Evolutionary conservation across 2,113 vertebrate species (phyloP), one percentile per base, ranked within the genome.

Genomic region (Ursus arctos): DNA sequence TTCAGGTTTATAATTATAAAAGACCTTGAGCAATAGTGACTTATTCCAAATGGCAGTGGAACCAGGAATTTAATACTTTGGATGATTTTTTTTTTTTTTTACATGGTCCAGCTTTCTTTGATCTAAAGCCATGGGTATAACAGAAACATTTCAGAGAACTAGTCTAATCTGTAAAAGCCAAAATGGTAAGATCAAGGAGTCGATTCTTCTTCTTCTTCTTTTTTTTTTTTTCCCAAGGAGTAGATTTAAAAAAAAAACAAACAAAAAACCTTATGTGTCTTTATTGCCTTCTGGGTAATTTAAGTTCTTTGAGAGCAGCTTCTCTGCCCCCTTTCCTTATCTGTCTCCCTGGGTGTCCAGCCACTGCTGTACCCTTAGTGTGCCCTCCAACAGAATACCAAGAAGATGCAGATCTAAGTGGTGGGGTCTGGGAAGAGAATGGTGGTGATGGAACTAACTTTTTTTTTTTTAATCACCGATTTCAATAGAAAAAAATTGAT

Each of bases 81-180:
- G 13, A 53, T 43, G 43, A 43, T 47, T 76, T 74, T 43, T 72
- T 43, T 69, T 43, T 4, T 94, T 43, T 57, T 31, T n/a, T 2
- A 51, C 49, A 89, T 65, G 63, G 3, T 21, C 24, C 15, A 84
- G 6, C 36, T 95, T 86, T 89, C 28, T 95, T n/a, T 91, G 21
- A 90, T 95, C 51, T 87, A 69, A 67, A 33, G 49, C 47, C 59
- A 83, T 57, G 91, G 90, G 13, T 49, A 9, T 88, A 28, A 67
- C 40, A 88, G 83, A 95, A 81, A 79, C 26, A 71, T 83, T 95
- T 94, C 24, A 88, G 88, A 67, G 86, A 88, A 82, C 93, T 82
- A 61, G 10, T 67, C 11, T 93, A 15, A 53, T 59, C 11, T 61
- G 8, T 40, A 92, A 91, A 72, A 67, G 77, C 31, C 69, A 79